Evolutionary conservation across 1,140 invertebrate species (phyloP).

Genomic region (Drosophila nigrodunni): DNA sequence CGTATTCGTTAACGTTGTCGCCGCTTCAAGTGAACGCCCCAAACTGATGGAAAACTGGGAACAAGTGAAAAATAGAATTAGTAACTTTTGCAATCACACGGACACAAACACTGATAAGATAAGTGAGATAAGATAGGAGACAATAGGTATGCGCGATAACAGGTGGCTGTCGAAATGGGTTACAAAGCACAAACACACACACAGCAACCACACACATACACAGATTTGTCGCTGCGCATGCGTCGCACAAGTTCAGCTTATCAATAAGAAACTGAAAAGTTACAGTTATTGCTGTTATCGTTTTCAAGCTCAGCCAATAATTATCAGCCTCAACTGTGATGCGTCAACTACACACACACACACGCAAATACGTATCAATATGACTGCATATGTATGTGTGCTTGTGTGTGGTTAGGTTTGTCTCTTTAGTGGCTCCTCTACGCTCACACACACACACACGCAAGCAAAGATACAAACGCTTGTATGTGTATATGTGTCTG

Average conservation of each 20-base stretch:
- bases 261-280: constrained; percentile 16
- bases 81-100: constrained; percentile 77
- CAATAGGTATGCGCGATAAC: constrained; percentile 53
- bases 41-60: constrained; percentile 52
- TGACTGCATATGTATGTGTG: neutral
- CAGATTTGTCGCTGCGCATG: constrained; percentile 48
- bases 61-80: constrained; percentile 53
- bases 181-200: constrained; percentile 23
- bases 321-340: constrained; percentile 2
- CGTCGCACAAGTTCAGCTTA: constrained; percentile 54
- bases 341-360: neutral
- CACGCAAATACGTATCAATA: neutral
- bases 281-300: constrained; percentile 36
- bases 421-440: constrained; percentile 16
- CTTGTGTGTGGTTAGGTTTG: constrained; percentile 11
- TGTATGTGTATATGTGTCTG: neutral
- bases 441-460: constrained; percentile 3
- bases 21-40: constrained; percentile 63
- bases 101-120: constrained; percentile 61
- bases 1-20: constrained; percentile 71
- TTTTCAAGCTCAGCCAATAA: neutral
- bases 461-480: neutral
- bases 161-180: constrained; percentile 68
- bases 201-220: neutral
- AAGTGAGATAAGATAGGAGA: constrained; percentile 17